Conservation (phyloP, 1,140 invertebrate species). For the Oryzaephilus surinamensis region DNA sequence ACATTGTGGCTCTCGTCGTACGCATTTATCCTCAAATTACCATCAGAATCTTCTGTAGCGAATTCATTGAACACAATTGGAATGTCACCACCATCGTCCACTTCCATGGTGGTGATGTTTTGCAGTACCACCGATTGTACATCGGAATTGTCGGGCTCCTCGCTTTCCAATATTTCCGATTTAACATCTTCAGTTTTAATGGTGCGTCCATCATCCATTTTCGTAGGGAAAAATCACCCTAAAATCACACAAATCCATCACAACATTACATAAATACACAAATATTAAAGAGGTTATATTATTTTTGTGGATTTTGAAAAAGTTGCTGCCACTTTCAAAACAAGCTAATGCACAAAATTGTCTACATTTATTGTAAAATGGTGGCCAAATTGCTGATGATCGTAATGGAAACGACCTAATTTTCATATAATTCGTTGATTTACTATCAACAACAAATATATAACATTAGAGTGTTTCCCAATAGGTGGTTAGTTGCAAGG, state of each 20-base stretch:
- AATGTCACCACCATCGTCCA: constrained; percentile 11
- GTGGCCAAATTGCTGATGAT: neutral
- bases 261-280: neutral
- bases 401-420: neutral
- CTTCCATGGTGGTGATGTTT: constrained; percentile 16
- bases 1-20: constrained; percentile 20
- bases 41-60: constrained; percentile 23
- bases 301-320: neutral
- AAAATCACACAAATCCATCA: neutral
- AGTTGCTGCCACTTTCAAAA: constrained; percentile 2
- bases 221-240: constrained; percentile 1
- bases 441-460: neutral
- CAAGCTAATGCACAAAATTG: neutral
- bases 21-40: constrained; percentile 27
- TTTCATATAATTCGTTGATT: neutral
- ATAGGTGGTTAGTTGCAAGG: constrained; percentile 6
- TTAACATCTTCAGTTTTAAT: constrained; percentile 4
- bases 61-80: constrained; percentile 17
- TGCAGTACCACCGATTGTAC: constrained; percentile 12
- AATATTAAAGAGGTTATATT: neutral
- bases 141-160: too few species aligned
- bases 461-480: constrained; percentile 4
- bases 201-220: constrained; percentile 9
- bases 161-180: constrained; percentile 3
- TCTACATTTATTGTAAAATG: neutral